Evolutionary conservation across 1,140 invertebrate genomes (phyloP).

Genomic region (Chrysoperla carnea): DNA sequence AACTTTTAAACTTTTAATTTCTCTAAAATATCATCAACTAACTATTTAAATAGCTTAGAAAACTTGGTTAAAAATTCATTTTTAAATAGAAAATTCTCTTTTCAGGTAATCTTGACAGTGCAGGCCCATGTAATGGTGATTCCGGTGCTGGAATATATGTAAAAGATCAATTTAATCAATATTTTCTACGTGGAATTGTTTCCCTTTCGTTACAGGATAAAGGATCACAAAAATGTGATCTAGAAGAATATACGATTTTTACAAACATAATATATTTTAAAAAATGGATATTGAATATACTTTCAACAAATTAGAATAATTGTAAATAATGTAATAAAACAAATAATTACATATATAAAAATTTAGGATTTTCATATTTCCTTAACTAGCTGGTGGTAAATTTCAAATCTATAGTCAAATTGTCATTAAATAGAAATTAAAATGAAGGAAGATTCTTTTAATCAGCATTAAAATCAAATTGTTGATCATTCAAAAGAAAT

Average conservation of each 20-base stretch:
- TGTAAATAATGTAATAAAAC: too few relatives aligned
- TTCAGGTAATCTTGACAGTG: conserved; percentile 14
- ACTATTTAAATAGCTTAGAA: not conserved
- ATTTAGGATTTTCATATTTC: too few relatives aligned
- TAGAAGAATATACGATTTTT: conserved; percentile 28
- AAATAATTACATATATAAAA: too few relatives aligned
- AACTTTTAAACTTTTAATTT: not conserved
- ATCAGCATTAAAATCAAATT: too few relatives aligned
- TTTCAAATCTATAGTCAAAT: too few relatives aligned
- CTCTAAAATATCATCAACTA: not conserved
- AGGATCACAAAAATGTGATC: conserved; percentile 22
- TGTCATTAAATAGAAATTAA: too few relatives aligned
- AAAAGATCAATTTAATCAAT: conserved; percentile 13
- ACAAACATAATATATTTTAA: conserved; percentile 18
- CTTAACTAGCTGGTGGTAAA: too few relatives aligned
- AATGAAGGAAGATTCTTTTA: too few relatives aligned
- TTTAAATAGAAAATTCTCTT: too few relatives aligned
- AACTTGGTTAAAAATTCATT: not conserved
- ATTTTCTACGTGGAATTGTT: conserved; percentile 28
- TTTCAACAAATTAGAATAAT: too few relatives aligned
- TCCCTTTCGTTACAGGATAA: conserved; percentile 23
- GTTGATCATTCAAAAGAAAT: too few relatives aligned
- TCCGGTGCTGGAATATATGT: conserved; percentile 16
- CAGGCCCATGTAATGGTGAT: conserved; percentile 17
- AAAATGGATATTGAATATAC: too few relatives aligned